A percentile compares a stretch with the other conserved stretches of the same genome.
Conservation (phyloP, 1,140 invertebrate genomes). For the Drosophila azteca region DNA sequence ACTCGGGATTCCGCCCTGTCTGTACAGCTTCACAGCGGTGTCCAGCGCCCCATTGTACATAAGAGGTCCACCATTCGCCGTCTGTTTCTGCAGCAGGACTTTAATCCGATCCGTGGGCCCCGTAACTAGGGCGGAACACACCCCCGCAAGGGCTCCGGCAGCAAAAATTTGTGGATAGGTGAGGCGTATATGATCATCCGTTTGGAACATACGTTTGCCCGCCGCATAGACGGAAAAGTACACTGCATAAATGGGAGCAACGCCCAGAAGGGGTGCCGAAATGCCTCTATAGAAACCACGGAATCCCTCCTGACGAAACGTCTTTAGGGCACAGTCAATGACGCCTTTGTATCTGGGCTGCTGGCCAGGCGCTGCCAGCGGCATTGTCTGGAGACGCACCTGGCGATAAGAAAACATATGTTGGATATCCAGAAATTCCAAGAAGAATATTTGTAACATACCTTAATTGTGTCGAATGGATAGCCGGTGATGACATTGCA, state of each 20-base stretch:
- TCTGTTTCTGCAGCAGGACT: slow-evolving; percentile 96
- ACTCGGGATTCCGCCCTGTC: slow-evolving; percentile 96
- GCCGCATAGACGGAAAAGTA: slow-evolving; percentile 98
- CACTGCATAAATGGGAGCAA: slow-evolving; percentile 95
- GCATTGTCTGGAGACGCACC: slow-evolving; percentile 98
- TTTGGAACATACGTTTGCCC: slow-evolving; percentile 93
- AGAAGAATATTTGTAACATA: slow-evolving; percentile 70
- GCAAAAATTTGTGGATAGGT: slow-evolving; percentile 91
- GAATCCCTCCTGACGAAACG: slow-evolving; percentile 93
- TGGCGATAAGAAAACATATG: slow-evolving; percentile 46
- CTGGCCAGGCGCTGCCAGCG: slow-evolving; percentile 89
- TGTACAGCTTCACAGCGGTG: slow-evolving; percentile 95
- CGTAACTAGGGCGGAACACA: slow-evolving; percentile 97
- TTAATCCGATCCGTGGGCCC: slow-evolving; percentile 99
- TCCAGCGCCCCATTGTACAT: slow-evolving; percentile 97
- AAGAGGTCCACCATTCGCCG: slow-evolving; percentile 88
- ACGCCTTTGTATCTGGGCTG: slow-evolving; percentile 93
- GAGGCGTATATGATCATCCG: slow-evolving; percentile 88
- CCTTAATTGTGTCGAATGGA: slow-evolving; percentile 96
- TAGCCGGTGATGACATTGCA: slow-evolving; percentile 97
- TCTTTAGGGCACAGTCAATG: slow-evolving; percentile 96
- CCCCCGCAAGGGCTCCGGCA: slow-evolving; percentile 96
- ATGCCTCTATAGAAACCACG: slow-evolving; percentile 93
- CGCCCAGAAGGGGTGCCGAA: slow-evolving; percentile 88
- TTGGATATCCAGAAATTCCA: background rate